phyloP scores from a whole-genome alignment of 1,140 invertebrate genomes.

The Lasioglossum baleicum region DNA sequence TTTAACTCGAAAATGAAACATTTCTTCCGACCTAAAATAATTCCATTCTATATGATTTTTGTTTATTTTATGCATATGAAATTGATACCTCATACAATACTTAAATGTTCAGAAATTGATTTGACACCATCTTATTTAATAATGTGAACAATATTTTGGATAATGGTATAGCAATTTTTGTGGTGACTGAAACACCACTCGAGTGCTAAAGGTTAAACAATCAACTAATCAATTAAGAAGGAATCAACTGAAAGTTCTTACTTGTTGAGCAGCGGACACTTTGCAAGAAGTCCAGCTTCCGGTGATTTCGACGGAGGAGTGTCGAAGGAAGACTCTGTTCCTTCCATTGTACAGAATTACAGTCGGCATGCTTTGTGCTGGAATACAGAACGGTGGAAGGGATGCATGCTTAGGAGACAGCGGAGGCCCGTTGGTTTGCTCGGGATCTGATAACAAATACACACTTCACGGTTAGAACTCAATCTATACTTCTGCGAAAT shows the following conservation, averaged over 20 bases:
- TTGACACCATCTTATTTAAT: too few species aligned
- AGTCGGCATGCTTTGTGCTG: constrained; percentile 85
- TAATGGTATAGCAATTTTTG: too few species aligned
- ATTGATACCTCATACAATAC: too few species aligned
- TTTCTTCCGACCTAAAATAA: too few species aligned
- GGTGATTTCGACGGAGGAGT: constrained; percentile 90
- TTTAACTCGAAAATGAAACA: too few species aligned
- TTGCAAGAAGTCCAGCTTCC: constrained; percentile 92
- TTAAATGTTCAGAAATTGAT: too few species aligned
- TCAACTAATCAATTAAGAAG: too few species aligned
- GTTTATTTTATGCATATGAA: too few species aligned
- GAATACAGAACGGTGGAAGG: constrained; percentile 82
- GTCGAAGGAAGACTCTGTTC: constrained; percentile 88
- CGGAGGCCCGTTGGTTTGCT: constrained; percentile 84
- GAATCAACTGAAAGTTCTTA: not conserved
- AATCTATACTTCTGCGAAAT: not conserved
- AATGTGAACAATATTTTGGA: too few species aligned
- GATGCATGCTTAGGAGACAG: constrained; percentile 86
- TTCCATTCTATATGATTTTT: too few species aligned
- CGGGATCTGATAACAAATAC: constrained; percentile 75
- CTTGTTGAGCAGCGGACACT: constrained; percentile 85
- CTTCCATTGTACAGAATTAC: constrained; percentile 86
- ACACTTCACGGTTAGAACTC: constrained; percentile 70
- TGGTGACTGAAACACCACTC: too few species aligned
- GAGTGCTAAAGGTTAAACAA: too few species aligned